Conservation (phyloP, 2,113 vertebrate genomes). For the Girardinichthys multiradiatus region DNA sequence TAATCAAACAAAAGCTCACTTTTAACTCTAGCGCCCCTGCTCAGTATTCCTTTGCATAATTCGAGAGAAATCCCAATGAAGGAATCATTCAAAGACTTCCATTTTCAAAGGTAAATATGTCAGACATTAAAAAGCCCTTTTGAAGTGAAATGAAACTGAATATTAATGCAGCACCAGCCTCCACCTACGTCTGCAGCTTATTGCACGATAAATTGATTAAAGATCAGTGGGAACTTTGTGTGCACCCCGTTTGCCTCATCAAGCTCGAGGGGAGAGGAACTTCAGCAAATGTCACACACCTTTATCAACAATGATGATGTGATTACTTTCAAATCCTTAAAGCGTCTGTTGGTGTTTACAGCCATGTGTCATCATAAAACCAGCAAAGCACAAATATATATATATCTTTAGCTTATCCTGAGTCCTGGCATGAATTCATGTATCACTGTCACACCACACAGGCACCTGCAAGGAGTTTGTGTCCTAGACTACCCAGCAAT, state of each 20-base stretch:
- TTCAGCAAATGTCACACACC: constrained; percentile 66
- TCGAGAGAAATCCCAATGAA: constrained; percentile 38
- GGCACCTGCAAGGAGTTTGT: constrained; percentile 42
- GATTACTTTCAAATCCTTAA: constrained; percentile 65
- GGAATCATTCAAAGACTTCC: constrained; percentile 50
- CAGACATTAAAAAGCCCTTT: constrained; percentile 57
- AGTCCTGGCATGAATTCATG: constrained; percentile 40
- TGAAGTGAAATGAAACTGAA: constrained; percentile 65
- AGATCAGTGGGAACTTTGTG: constrained; percentile 61
- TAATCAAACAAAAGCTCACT: constrained; percentile 25
- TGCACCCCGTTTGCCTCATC: constrained; percentile 39
- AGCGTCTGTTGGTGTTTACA: constrained; percentile 67
- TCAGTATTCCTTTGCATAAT: constrained; percentile 41
- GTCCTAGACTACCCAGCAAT: constrained; percentile 38
- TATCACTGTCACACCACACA: constrained; percentile 29
- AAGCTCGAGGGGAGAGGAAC: constrained; percentile 45
- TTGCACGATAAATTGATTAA: constrained; percentile 66
- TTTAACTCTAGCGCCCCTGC: constrained; percentile 6
- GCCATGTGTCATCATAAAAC: constrained; percentile 59
- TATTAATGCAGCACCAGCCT: constrained; percentile 55
- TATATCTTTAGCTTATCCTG: constrained; percentile 55
- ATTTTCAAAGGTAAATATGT: constrained; percentile 57
- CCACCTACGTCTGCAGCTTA: constrained; percentile 50
- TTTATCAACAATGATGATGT: constrained; percentile 62
- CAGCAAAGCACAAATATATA: constrained; percentile 32